Conservation (phyloP, 2,888 invertebrate genomes). For the Agrilus cyanescens region DNA sequence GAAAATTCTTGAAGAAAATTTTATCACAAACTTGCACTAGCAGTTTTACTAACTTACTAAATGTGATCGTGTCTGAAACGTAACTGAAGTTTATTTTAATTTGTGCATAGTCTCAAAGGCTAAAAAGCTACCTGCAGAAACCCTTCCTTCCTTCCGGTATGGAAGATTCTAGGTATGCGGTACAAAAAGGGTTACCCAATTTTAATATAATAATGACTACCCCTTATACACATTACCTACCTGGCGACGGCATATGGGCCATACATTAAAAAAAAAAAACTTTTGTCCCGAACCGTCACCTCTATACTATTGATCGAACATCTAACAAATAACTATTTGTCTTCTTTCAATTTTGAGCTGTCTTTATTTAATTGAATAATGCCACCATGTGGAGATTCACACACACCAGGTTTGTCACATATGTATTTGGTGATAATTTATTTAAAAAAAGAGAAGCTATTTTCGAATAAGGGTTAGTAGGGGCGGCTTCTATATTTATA, state of each 20-base stretch:
- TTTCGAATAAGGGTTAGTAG: too few species aligned
- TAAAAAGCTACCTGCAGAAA: slow-evolving; percentile 34
- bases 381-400: too few species aligned
- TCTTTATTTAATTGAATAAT: too few species aligned
- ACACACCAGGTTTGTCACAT: too few species aligned
- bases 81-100: slow-evolving; percentile 32
- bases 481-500: too few species aligned
- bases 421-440: too few species aligned
- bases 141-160: slow-evolving; percentile 35
- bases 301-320: too few species aligned
- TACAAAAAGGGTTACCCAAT: slow-evolving; percentile 31
- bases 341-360: too few species aligned
- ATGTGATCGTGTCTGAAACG: slow-evolving; percentile 29
- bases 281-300: not conserved
- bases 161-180: slow-evolving; percentile 22
- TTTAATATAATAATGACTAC: slow-evolving; percentile 27
- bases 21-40: too few species aligned
- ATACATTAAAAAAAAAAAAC: slow-evolving; percentile 17
- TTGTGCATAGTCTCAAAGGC: slow-evolving; percentile 22
- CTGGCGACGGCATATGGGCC: slow-evolving; percentile 31
- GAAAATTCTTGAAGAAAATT: too few species aligned
- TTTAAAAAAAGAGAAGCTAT: too few species aligned
- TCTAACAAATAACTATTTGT: too few species aligned
- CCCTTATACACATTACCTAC: slow-evolving; percentile 28
- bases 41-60: slow-evolving; percentile 9